Conservation (phyloP, 2,888 invertebrate species). For the Nezara viridula region DNA sequence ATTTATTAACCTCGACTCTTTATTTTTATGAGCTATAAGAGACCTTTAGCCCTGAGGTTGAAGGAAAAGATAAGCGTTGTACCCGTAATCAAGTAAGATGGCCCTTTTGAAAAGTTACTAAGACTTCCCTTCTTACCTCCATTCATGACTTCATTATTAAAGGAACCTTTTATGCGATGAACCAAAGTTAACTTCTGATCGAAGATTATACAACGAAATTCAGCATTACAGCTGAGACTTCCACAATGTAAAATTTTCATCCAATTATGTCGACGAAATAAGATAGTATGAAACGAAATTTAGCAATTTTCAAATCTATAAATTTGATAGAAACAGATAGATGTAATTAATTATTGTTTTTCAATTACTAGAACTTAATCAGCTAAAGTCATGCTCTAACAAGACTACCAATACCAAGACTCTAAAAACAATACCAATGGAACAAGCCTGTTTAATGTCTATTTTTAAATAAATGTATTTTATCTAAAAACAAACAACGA, state of each 20-base stretch:
- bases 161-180: background rate
- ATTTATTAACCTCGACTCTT: background rate
- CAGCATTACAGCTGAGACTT: background rate
- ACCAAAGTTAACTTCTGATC: background rate
- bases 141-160: conserved; percentile 5
- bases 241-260: background rate
- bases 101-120: conserved; percentile 22
- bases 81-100: conserved; percentile 12
- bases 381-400: too few species aligned
- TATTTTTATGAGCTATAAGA: background rate
- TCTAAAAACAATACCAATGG: too few species aligned
- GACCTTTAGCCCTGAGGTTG: background rate
- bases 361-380: too few species aligned
- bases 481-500: too few species aligned
- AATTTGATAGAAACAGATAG: too few species aligned
- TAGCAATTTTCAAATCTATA: too few species aligned
- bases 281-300: background rate
- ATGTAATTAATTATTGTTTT: too few species aligned
- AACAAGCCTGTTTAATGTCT: too few species aligned
- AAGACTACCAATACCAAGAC: too few species aligned
- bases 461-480: too few species aligned
- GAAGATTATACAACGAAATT: background rate
- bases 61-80: background rate
- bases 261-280: background rate
- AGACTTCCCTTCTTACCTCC: background rate